Percentiles rank a stretch among this genome's conserved stretches.
Conservation (phyloP, 2,797 vertebrate genomes). For the Lepus oiostolus region DNA sequence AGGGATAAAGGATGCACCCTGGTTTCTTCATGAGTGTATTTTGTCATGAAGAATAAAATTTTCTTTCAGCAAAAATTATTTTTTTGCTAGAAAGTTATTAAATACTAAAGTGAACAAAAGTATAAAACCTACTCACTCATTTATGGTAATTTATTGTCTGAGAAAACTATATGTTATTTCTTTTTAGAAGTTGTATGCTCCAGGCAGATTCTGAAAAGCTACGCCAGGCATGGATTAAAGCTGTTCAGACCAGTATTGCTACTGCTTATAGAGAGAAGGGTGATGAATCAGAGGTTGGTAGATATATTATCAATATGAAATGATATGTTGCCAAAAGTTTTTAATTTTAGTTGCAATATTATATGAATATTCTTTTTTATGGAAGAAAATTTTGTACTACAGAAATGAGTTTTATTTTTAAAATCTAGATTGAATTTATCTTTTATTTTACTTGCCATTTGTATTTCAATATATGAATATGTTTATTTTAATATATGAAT, state of each 20-base stretch:
- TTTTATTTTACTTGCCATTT: conserved; percentile 41
- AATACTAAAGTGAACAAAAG: not conserved
- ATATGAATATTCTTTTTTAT: not conserved
- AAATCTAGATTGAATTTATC: conserved; percentile 36
- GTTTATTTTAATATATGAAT: conserved; percentile 63
- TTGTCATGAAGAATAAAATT: conserved; percentile 40
- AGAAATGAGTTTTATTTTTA: conserved; percentile 54
- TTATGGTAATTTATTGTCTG: conserved; percentile 35
- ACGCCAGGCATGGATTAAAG: conserved; percentile 98
- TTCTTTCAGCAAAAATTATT: conserved; percentile 8
- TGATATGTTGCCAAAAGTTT: not conserved
- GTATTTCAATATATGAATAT: conserved; percentile 29
- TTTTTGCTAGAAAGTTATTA: conserved; percentile 63
- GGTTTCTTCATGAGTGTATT: conserved; percentile 19
- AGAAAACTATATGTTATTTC: conserved; percentile 53
- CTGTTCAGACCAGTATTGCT: conserved; percentile 98
- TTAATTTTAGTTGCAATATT: conserved; percentile 36
- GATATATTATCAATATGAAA: not conserved
- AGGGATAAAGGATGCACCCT: not conserved
- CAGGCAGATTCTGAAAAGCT: conserved; percentile 98
- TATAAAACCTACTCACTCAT: not conserved
- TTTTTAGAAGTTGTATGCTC: conserved; percentile 97
- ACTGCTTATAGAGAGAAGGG: conserved; percentile 97
- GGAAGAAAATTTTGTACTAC: conserved; percentile 9
- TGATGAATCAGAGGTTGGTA: conserved; percentile 94